These are phyloP conservation scores for Stomatorhinus walkeri DNA, from an alignment of 2,797 vertebrate species.

Conservation along the genomic window DNA sequence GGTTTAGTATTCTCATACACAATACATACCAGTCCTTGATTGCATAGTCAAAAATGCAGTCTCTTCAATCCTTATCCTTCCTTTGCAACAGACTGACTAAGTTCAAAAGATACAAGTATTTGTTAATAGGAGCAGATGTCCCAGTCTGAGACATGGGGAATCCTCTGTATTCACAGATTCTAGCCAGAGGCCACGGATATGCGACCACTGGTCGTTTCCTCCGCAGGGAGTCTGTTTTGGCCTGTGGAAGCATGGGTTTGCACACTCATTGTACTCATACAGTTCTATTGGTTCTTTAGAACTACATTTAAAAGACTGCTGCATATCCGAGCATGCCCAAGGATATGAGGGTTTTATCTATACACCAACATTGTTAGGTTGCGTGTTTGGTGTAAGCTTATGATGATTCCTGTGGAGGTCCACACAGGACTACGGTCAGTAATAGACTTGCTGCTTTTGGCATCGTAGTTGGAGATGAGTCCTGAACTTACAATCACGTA, in stretches of 20 bases:
- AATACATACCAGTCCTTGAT: slow-evolving; percentile 62
- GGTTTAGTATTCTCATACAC: slow-evolving; percentile 76
- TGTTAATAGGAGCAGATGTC: slow-evolving; percentile 43
- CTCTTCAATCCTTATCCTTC: slow-evolving; percentile 46
- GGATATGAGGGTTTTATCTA: background rate
- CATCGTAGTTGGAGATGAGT: background rate
- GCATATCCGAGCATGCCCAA: background rate
- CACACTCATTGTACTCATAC: background rate
- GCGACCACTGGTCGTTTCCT: background rate
- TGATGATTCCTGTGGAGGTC: background rate
- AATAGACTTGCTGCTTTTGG: background rate
- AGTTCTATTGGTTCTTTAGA: background rate
- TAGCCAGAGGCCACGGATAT: background rate
- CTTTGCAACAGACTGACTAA: slow-evolving; percentile 47
- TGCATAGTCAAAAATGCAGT: slow-evolving; percentile 70
- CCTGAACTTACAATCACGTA: background rate
- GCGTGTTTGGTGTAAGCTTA: background rate
- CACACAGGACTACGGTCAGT: background rate
- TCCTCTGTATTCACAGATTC: slow-evolving; percentile 17
- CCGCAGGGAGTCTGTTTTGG: background rate
- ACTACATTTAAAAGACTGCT: background rate
- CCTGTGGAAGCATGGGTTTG: background rate
- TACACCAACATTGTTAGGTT: background rate
- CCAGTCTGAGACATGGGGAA: slow-evolving; percentile 46
- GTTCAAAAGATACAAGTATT: slow-evolving; percentile 32